Evolutionary conservation across 1,140 invertebrate genomes (phyloP).

Genomic region (Drosophila nigrodunni): DNA sequence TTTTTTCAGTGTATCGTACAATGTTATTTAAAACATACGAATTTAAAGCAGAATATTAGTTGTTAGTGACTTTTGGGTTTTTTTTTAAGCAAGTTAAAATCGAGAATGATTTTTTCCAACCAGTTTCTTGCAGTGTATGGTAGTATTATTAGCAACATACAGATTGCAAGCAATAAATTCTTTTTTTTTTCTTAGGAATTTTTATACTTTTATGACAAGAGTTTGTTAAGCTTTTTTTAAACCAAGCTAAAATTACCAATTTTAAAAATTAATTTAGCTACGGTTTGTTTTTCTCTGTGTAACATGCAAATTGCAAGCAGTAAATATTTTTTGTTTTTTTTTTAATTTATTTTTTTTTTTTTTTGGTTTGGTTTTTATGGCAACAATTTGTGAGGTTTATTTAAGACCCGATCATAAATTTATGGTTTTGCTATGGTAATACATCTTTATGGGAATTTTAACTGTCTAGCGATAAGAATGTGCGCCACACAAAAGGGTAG

Average conservation of each 20-base stretch:
- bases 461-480: neutral
- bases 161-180: neutral
- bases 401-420: neutral
- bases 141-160: too few relatives aligned
- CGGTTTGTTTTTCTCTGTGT: too few relatives aligned
- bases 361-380: neutral
- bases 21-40: too few relatives aligned
- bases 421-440: conserved; percentile 2
- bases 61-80: too few relatives aligned
- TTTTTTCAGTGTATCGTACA: too few relatives aligned
- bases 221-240: neutral
- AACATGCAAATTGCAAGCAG: too few relatives aligned
- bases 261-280: too few relatives aligned
- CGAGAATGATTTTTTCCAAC: too few relatives aligned
- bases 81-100: too few relatives aligned
- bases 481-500: neutral
- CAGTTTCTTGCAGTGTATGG: too few relatives aligned
- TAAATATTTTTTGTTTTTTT: neutral
- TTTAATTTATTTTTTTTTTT: too few relatives aligned
- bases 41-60: too few relatives aligned
- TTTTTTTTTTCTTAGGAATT: neutral
- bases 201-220: neutral
- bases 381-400: conserved; percentile 2
- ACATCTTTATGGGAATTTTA: neutral
- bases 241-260: neutral